Conservation (phyloP, 2,888 invertebrate genomes). For the Sarcophaga rosellei region DNA sequence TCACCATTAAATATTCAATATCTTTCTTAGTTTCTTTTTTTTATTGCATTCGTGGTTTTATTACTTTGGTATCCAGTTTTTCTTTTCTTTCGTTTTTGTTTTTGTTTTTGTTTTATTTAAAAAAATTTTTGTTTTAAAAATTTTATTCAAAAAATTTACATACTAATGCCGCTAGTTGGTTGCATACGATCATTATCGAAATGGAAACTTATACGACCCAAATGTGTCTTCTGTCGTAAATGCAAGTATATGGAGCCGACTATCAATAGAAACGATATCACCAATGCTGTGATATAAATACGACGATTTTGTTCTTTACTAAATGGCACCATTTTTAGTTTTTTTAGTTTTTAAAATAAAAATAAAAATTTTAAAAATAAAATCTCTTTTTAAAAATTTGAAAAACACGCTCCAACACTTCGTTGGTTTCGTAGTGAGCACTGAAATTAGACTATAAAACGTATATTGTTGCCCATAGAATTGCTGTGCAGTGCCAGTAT, state of each 20-base stretch:
- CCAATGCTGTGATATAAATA: slow-evolving; percentile 70
- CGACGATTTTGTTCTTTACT: slow-evolving; percentile 62
- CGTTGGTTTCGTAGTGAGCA: slow-evolving; percentile 2
- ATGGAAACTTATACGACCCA: slow-evolving; percentile 72
- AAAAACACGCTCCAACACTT: neutral
- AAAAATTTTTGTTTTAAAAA: no score
- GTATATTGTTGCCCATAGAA: neutral
- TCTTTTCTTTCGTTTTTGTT: neutral
- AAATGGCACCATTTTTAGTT: slow-evolving; percentile 36
- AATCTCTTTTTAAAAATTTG: slow-evolving; percentile 1
- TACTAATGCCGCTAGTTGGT: slow-evolving; percentile 68
- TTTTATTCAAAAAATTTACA: slow-evolving; percentile 50
- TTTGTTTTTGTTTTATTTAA: slow-evolving; percentile 5
- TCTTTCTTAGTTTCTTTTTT: neutral
- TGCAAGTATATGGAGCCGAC: slow-evolving; percentile 75
- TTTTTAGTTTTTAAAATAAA: neutral
- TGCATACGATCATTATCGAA: slow-evolving; percentile 60
- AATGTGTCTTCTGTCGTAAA: slow-evolving; percentile 72
- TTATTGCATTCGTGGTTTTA: neutral
- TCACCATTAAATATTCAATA: slow-evolving; percentile 39
- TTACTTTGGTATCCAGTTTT: neutral
- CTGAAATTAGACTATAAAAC: slow-evolving; percentile 33
- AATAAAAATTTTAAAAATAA: neutral
- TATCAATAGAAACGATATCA: slow-evolving; percentile 73
- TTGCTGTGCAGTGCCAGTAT: neutral